Evolutionary conservation across 2,797 vertebrate species (phyloP).

Genomic region (Acropternis orthonyx): DNA sequence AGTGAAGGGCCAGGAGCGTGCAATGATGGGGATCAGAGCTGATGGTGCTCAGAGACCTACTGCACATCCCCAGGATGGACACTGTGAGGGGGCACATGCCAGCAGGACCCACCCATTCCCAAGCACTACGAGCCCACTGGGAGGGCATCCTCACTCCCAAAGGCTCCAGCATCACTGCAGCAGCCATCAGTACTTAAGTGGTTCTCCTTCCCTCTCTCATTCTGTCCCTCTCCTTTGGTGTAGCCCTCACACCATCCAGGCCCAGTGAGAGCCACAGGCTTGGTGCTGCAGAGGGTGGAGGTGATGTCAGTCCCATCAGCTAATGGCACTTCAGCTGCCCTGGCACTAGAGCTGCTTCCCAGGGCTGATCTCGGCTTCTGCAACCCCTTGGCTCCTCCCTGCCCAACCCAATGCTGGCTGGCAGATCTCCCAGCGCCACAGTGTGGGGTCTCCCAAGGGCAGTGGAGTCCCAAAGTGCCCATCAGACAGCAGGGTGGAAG

Average conservation of each 20-base stretch:
- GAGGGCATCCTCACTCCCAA: background rate
- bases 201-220: background rate
- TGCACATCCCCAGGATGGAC: rapidly evolving
- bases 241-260: background rate
- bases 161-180: background rate
- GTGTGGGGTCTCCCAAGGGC: background rate
- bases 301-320: background rate
- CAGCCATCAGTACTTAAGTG: rapidly evolving
- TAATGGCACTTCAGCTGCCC: background rate
- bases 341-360: background rate
- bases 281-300: background rate
- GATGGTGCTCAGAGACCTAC: background rate
- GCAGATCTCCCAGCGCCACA: conserved; percentile 14
- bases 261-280: background rate
- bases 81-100: background rate
- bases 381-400: background rate
- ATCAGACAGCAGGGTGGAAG: conserved; percentile 56
- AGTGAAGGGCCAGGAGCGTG: background rate
- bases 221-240: background rate
- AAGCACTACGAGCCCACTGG: rapidly evolving
- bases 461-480: background rate
- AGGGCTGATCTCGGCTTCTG: background rate
- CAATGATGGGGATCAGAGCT: rapidly evolving
- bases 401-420: background rate
- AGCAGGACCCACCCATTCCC: background rate